Evolutionary conservation across 1,140 invertebrate genomes (phyloP).

Genomic region (Agraylea sexmaculata): DNA sequence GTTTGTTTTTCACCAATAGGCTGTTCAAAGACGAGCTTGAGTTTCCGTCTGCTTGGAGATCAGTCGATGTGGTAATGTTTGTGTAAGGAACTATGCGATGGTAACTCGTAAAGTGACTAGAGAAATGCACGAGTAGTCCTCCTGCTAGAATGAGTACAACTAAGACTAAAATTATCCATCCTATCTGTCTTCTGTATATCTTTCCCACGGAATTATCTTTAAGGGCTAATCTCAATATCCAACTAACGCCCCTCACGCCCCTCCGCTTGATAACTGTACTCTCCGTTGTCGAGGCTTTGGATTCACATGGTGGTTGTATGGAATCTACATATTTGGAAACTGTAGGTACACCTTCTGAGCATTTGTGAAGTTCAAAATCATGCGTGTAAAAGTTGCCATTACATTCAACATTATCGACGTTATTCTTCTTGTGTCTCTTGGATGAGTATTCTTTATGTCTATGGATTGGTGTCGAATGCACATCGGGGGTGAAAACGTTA

Average conservation of each 20-base stretch:
- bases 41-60: not conserved
- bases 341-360: constrained; percentile 26
- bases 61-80: constrained; percentile 4
- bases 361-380: constrained; percentile 17
- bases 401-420: constrained; percentile 6
- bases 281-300: constrained; percentile 5
- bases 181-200: constrained; percentile 20
- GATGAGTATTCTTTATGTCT: constrained; percentile 11
- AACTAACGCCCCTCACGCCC: constrained; percentile 32
- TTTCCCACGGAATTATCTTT: constrained; percentile 28
- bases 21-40: not conserved
- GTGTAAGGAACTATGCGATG: constrained; percentile 13
- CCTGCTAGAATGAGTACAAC: constrained; percentile 13
- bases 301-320: constrained; percentile 13
- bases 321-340: constrained; percentile 35
- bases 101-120: constrained; percentile 15
- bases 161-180: constrained; percentile 15
- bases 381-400: constrained; percentile 6
- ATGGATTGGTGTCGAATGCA: constrained; percentile 34
- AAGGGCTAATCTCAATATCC: constrained; percentile 33
- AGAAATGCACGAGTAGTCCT: constrained; percentile 16
- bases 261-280: constrained; percentile 30
- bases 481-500: constrained; percentile 23
- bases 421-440: constrained; percentile 6
- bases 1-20: constrained; percentile 2